phyloP scores from a whole-genome alignment of 2,888 invertebrate genomes.

The Bimastos eiseni region DNA sequence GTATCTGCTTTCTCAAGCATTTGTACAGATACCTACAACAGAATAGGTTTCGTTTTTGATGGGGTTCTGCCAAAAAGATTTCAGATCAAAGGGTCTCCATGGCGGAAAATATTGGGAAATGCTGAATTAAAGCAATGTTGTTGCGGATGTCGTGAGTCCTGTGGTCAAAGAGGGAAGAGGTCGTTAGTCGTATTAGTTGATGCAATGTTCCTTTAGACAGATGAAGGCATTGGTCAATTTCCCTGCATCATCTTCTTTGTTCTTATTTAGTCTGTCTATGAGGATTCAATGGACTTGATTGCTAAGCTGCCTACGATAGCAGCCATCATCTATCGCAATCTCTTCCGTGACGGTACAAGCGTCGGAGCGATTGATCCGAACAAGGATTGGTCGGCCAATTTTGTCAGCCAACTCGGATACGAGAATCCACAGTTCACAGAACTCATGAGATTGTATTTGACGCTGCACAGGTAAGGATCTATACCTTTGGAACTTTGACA shows the following conservation, averaged over 20 bases:
- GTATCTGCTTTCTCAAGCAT: no score
- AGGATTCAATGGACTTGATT: slow-evolving; percentile 91
- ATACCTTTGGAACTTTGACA: background rate
- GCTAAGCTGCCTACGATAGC: slow-evolving; percentile 92
- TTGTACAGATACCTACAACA: no score
- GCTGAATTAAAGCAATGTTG: background rate
- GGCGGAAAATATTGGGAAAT: no score
- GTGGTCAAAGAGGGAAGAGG: background rate
- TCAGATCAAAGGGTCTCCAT: no score
- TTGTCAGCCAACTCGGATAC: slow-evolving; percentile 84
- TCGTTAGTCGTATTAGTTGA: no score
- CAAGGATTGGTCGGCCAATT: slow-evolving; percentile 92
- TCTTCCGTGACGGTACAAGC: slow-evolving; percentile 77
- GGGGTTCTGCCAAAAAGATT: no score
- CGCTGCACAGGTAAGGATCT: slow-evolving; percentile 75
- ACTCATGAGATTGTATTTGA: slow-evolving; percentile 87
- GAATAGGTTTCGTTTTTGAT: no score
- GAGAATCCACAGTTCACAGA: slow-evolving; percentile 79
- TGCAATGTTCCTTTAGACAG: no score
- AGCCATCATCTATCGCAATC: slow-evolving; percentile 89
- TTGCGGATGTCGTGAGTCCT: background rate
- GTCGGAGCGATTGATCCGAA: slow-evolving; percentile 84
- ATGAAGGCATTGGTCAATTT: no score
- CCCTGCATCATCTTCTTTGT: background rate
- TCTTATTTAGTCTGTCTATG: slow-evolving; percentile 73